Evolutionary conservation across 2,797 vertebrate genomes (phyloP), one percentile per base, ranked within the genome.

Genomic region (Ammospiza maritima): DNA sequence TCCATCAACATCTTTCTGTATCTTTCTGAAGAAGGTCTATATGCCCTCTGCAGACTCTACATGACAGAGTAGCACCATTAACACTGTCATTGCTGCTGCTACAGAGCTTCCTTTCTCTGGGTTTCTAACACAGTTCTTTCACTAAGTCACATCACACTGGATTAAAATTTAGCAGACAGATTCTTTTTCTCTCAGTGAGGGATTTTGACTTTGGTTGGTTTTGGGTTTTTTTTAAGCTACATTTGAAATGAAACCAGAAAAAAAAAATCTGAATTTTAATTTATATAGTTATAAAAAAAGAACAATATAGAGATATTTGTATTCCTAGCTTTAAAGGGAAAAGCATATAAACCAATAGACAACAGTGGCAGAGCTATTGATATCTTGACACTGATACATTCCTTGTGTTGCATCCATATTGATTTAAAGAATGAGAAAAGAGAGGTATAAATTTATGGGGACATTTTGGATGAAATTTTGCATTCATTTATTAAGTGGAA

Each of bases 401-500:
- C 65, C 23, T 84, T 80, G 36, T 77, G 65, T 90, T 96, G 57
- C 77, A 56, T 71, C 48, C 58, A 10, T 95, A 96, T 96, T 90
- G 95, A 96, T 95, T 96, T 80, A 87, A 91, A 86, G 71, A 93
- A 96, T 88, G 88, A 86, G 88, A 87, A 93, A 91, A 94, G 71
- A 93, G 70, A 91, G 15, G 9, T 73, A 88, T 91, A 93, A 94
- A 96, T 95, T 96, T 90, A 87, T 89, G 16, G 60, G 73, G 79
- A 83, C 92, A 61, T 88, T 91, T 67, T 84, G 73, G 70, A 86
- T 90, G 88, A 95, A 94, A 79, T 94, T 96, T 96, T 94, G 83
- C 83, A 95, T 96, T 91, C 34, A 94, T 96, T 96, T 96, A 91
- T 94, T 94, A 96, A 86, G 66, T 8, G 1, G 79, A 95, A 95